These are phyloP conservation scores for Melanitta fusca DNA, from an alignment of 2,797 vertebrate species.

Conservation along the genomic window DNA sequence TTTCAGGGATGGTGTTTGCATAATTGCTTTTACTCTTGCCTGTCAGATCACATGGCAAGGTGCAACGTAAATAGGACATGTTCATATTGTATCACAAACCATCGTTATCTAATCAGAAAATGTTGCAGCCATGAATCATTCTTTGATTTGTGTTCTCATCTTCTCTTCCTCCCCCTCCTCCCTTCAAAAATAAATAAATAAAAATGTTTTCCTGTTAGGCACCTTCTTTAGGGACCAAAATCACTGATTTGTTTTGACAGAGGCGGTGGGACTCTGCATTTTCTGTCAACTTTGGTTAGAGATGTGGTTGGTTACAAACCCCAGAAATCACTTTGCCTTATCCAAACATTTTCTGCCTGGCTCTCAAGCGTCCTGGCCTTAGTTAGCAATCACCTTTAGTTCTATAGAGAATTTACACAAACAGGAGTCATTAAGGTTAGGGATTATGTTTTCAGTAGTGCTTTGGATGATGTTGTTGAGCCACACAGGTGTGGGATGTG, in stretches of 20 bases:
- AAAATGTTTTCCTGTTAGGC: background rate
- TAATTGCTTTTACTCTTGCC: slow-evolving; percentile 55
- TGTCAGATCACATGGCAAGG: slow-evolving; percentile 8
- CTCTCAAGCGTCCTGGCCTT: background rate
- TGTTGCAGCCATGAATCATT: background rate
- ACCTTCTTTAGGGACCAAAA: background rate
- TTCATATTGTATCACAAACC: slow-evolving; percentile 13
- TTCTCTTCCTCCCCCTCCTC: background rate
- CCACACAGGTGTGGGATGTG: background rate
- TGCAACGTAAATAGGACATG: slow-evolving; percentile 29
- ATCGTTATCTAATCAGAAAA: slow-evolving; percentile 18
- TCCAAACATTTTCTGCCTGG: background rate
- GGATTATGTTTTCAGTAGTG: background rate
- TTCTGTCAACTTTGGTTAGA: background rate
- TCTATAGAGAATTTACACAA: background rate
- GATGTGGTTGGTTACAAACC: background rate
- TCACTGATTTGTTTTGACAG: background rate
- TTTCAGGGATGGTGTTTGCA: slow-evolving; percentile 17
- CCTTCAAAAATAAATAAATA: background rate
- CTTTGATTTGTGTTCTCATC: background rate
- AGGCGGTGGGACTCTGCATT: background rate
- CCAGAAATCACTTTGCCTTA: background rate
- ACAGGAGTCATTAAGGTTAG: background rate
- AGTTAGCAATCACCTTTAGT: background rate
- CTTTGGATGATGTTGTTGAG: background rate